phyloP scores from a whole-genome alignment of 2,797 vertebrate genomes.

The Linurgus olivaceus region DNA sequence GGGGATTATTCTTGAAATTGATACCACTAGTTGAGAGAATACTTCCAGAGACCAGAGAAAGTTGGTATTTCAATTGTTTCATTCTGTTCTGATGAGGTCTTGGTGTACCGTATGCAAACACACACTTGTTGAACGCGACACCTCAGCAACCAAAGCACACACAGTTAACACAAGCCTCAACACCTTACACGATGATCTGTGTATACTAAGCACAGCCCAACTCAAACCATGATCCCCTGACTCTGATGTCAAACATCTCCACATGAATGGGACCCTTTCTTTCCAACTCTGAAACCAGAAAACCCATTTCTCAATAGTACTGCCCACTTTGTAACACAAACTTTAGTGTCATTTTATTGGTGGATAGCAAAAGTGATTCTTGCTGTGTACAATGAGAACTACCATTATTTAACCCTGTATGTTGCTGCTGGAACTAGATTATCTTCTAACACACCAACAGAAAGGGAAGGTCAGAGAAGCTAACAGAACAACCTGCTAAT shows the following conservation, averaged over 20 bases:
- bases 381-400: neutral
- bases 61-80: neutral
- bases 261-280: neutral
- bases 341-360: neutral
- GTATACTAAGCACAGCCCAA: neutral
- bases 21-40: neutral
- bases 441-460: neutral
- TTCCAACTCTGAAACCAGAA: neutral
- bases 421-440: neutral
- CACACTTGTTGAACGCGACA: neutral
- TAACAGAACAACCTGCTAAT: neutral
- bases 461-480: neutral
- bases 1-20: neutral
- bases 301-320: neutral
- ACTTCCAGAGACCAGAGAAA: neutral
- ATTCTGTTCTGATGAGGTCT: neutral
- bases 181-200: neutral
- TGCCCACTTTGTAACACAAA: neutral
- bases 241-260: neutral
- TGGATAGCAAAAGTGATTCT: neutral
- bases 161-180: neutral
- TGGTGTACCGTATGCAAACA: neutral
- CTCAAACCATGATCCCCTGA: neutral
- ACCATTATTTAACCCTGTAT: neutral
- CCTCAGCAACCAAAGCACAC: neutral